These are phyloP conservation scores for Achatina immaculata DNA, from an alignment of 1,140 invertebrate genomes.

Conservation along the genomic window DNA sequence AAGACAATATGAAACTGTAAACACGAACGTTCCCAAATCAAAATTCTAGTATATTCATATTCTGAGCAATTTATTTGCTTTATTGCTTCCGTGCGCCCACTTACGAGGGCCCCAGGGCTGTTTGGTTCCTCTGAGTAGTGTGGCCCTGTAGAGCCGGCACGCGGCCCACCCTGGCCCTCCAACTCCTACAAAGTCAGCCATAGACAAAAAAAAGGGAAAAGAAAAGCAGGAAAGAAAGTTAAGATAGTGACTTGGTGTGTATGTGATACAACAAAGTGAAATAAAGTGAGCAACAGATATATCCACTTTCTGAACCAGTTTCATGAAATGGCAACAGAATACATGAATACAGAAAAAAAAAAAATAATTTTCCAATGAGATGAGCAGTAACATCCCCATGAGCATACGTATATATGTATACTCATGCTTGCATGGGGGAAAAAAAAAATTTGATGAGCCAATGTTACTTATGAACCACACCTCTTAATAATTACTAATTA, in stretches of 20 bases:
- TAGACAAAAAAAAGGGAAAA: conserved; percentile 18
- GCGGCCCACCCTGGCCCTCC: conserved; percentile 21
- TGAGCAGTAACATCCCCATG: too few species aligned
- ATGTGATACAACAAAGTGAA: conserved; percentile 12
- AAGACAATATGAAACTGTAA: conserved; percentile 18
- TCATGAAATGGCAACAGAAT: too few species aligned
- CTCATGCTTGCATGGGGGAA: too few species aligned
- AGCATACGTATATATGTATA: too few species aligned
- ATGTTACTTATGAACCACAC: too few species aligned
- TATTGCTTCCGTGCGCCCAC: conserved; percentile 32
- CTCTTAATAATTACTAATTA: too few species aligned
- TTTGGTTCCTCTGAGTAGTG: conserved; percentile 38
- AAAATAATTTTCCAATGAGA: too few species aligned
- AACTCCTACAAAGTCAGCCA: conserved; percentile 30
- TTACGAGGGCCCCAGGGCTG: conserved; percentile 39
- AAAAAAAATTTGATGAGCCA: too few species aligned
- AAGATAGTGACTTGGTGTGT: conserved; percentile 11
- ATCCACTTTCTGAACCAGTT: too few species aligned
- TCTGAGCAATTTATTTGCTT: conserved; percentile 7
- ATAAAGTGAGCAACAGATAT: background rate
- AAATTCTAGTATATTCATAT: conserved; percentile 18
- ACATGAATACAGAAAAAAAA: too few species aligned
- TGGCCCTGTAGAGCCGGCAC: conserved; percentile 32
- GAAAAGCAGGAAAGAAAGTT: conserved; percentile 16
- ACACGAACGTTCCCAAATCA: conserved; percentile 28